Percentiles rank a stretch among this genome's conserved stretches.
phyloP scores from a whole-genome alignment of 2,888 invertebrate genomes.

The Epinotia brunnichana region DNA sequence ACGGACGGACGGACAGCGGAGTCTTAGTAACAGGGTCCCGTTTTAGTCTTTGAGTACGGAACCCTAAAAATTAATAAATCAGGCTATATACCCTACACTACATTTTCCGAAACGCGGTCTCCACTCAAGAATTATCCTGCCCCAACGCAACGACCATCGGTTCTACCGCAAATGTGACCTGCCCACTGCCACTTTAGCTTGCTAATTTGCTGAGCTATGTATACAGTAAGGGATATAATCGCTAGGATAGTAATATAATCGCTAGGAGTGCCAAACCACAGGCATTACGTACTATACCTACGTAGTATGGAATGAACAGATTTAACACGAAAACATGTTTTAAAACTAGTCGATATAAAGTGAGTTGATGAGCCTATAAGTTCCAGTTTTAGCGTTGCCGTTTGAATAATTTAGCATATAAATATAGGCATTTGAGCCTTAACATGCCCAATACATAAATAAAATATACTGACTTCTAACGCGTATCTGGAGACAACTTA shows the following conservation, averaged over 20 bases:
- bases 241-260: too few relatives aligned
- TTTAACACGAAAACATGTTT: neutral
- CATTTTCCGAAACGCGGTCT: neutral
- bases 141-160: slow-evolving; percentile 2
- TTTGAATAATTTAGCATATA: slow-evolving; percentile 24
- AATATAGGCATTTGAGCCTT: slow-evolving; percentile 8
- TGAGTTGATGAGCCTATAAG: slow-evolving; percentile 5
- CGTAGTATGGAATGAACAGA: neutral
- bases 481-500: neutral
- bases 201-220: neutral
- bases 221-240: too few relatives aligned
- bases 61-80: too few relatives aligned
- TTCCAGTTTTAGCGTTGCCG: neutral
- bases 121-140: neutral
- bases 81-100: too few relatives aligned
- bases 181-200: neutral
- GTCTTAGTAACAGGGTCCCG: too few relatives aligned
- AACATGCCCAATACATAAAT: slow-evolving; percentile 11
- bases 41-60: too few relatives aligned
- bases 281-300: too few relatives aligned
- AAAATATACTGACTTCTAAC: neutral
- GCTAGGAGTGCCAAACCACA: too few relatives aligned
- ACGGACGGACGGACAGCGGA: too few relatives aligned
- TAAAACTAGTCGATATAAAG: slow-evolving; percentile 14
- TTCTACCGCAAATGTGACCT: neutral